Percentiles rank a stretch among this genome's conserved stretches.
These are phyloP conservation scores for Ammospiza nelsoni DNA, from an alignment of 2,113 vertebrate genomes.

Conservation along the genomic window DNA sequence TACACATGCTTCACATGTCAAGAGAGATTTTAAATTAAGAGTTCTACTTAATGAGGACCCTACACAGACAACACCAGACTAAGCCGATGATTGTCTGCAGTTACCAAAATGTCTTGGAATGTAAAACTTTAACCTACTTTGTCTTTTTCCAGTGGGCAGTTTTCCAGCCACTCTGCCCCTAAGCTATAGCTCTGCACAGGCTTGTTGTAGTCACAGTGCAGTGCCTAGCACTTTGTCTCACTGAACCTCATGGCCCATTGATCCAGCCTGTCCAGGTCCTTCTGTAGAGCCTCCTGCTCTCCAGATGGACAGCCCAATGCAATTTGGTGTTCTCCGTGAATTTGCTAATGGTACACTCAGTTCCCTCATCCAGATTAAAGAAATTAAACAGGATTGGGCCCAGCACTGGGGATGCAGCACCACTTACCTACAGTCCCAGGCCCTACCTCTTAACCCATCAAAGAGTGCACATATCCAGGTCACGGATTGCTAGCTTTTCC, in stretches of 20 bases:
- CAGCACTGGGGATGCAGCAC: neutral
- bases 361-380: neutral
- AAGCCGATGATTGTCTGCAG: neutral
- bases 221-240: too few relatives aligned
- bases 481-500: neutral
- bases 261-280: neutral
- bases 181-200: neutral
- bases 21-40: neutral
- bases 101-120: neutral
- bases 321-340: neutral
- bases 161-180: neutral
- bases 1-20: rapidly evolving
- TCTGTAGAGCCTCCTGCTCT: neutral
- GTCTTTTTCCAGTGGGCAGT: neutral
- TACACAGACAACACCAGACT: neutral
- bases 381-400: neutral
- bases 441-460: neutral
- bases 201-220: neutral
- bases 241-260: neutral
- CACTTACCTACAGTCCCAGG: neutral
- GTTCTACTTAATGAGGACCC: neutral
- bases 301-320: neutral
- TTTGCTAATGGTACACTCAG: neutral
- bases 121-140: neutral
- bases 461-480: neutral